Base-by-base conservation (phyloP, 2,888 invertebrate genomes). In the Pollenia griseotomentosa region DNA sequence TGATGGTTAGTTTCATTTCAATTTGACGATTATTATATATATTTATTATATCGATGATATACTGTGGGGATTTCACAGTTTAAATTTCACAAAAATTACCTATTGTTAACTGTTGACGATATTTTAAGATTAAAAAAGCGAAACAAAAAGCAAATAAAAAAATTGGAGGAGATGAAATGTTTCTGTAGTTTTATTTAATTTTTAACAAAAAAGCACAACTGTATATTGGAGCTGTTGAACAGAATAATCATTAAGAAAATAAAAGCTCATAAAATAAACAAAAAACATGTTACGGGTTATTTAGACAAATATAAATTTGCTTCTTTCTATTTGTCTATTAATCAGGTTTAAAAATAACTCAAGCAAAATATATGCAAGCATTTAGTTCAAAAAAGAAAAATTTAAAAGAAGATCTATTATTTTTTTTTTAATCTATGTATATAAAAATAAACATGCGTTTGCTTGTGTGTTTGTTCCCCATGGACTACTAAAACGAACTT, bases 261-360 rank as follows among this genome's bases (percentile, higher is more conserved):
- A 51, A 55, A 55, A 23, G 7, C 3, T 71, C 14, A 44, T 40
- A 55, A 55, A 65, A 9, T n/a, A 42, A 16, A 75, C 51, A 63
- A 75, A n/a, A n/a, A 42, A 16, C 14, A 42, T 66, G 33, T 78
- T 57, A 78, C 66, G 65, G 77, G 66, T 55, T 66, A 55, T 55
- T 77, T 77, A 44, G 55, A 57, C 66, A 78, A 33, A 57, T 23
- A 65, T 44, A 53, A 70, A 71, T 71, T 57, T 44, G 14, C 46
- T 33, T 65, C n/a, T 51, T 9, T 51, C 14, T 48, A 5, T 2
- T 14, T 48, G 14, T 12, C 33, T 68, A 51, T 19, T 23, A 48
- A 5, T 23, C 23, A n/a, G n/a, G 3, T 23, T 33, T 33, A 33
- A 6, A 33, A 33, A 33, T 33, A 33, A 33, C 33, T 33, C 6